These are phyloP conservation scores for Pionites leucogaster DNA, from an alignment of 2,113 vertebrate genomes.

Conservation along the genomic window DNA sequence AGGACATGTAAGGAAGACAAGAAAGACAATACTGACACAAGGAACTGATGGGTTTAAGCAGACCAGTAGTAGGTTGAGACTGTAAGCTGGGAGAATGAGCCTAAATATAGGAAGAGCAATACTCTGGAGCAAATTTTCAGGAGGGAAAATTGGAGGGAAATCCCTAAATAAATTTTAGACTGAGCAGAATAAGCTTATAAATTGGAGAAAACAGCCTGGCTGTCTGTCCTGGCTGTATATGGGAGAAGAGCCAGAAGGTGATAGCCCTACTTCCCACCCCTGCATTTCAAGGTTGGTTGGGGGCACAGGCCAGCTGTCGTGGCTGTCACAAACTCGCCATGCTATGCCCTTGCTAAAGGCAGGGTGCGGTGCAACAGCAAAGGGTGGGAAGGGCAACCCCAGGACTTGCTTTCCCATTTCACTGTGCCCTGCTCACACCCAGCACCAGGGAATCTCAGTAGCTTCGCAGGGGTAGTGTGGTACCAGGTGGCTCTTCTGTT, in stretches of 20 bases:
- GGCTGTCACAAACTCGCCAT: fast-evolving
- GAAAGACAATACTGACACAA: not conserved
- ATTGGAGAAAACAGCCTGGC: not conserved
- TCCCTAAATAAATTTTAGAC: not conserved
- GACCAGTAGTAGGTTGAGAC: not conserved
- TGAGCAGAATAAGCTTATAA: not conserved
- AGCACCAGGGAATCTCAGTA: fast-evolving
- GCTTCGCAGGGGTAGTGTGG: fast-evolving
- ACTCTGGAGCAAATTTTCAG: not conserved
- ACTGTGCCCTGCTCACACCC: fast-evolving
- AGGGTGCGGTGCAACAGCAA: not conserved
- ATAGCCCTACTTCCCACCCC: not conserved
- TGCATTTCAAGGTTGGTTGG: fast-evolving
- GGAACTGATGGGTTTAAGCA: not conserved
- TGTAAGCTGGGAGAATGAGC: not conserved
- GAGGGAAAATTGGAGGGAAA: not conserved
- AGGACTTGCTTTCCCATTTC: not conserved
- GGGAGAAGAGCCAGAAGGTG: not conserved
- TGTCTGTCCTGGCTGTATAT: not conserved
- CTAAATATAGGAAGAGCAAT: not conserved
- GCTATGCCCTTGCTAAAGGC: no score
- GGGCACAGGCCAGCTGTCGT: fast-evolving
- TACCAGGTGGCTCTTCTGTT: not conserved
- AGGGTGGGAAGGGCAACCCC: fast-evolving
- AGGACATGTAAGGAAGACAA: not conserved